phyloP scores from a whole-genome alignment of 1,140 invertebrate genomes.

The Drosophila sp. region DNA sequence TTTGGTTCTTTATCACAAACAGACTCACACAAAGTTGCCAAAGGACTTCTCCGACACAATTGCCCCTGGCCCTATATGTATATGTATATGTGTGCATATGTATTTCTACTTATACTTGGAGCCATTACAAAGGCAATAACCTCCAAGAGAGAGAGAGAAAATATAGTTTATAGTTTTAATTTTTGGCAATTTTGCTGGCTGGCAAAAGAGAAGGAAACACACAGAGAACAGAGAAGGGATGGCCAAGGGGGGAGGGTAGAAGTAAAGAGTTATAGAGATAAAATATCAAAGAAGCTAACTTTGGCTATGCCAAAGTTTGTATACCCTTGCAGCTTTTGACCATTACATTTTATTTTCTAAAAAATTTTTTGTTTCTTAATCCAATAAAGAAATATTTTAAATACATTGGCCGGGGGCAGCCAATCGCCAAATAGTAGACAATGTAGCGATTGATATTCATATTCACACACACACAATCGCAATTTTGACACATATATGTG shows the following conservation, averaged over 20 bases:
- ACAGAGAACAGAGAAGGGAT: slow-evolving; percentile 8
- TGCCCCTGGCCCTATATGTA: slow-evolving; percentile 37
- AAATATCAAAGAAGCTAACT: too few relatives aligned
- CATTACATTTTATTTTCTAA: too few relatives aligned
- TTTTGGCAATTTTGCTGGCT: slow-evolving; percentile 63
- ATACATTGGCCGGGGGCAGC: too few relatives aligned
- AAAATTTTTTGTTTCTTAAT: too few relatives aligned
- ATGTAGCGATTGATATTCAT: too few relatives aligned
- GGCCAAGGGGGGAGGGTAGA: background rate
- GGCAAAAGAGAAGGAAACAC: slow-evolving; percentile 16
- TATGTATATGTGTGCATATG: slow-evolving; percentile 29
- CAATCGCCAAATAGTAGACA: too few relatives aligned
- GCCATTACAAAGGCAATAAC: slow-evolving; percentile 71
- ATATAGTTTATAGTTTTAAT: slow-evolving; percentile 82
- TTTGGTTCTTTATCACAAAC: background rate
- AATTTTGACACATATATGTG: too few relatives aligned
- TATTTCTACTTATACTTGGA: slow-evolving; percentile 4
- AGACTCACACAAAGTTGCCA: slow-evolving; percentile 11
- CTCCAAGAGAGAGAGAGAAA: slow-evolving; percentile 37
- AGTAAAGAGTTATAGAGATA: slow-evolving; percentile 25
- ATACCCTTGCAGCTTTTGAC: too few relatives aligned
- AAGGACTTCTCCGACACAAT: slow-evolving; percentile 5
- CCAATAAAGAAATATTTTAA: too few relatives aligned
- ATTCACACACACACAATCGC: too few relatives aligned
- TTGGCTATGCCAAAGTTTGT: too few relatives aligned